phyloP scores from a whole-genome alignment of 2,888 invertebrate species.

The Lydus trimaculatus region DNA sequence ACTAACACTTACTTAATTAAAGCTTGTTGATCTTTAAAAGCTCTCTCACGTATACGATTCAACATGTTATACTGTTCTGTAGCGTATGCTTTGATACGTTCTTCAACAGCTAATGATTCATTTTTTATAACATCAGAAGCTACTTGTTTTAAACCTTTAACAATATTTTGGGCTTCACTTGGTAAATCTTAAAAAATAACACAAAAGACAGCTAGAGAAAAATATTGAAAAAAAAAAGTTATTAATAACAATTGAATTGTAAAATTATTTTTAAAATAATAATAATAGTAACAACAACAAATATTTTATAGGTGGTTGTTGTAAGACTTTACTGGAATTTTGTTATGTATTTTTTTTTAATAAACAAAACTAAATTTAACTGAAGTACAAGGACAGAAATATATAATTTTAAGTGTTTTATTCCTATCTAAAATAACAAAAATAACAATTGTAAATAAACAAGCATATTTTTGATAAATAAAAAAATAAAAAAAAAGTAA shows the following conservation, averaged over 20 bases:
- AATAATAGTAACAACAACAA: background rate
- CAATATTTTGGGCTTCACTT: slow-evolving; percentile 64
- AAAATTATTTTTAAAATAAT: too few species aligned
- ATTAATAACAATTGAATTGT: background rate
- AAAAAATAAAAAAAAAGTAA: background rate
- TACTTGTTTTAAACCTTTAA: slow-evolving; percentile 70
- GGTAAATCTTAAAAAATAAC: slow-evolving; percentile 56
- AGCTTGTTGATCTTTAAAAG: slow-evolving; percentile 74
- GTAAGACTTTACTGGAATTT: background rate
- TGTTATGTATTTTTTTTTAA: background rate
- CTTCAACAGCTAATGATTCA: slow-evolving; percentile 75
- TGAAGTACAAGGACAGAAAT: slow-evolving; percentile 17
- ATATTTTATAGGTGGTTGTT: background rate
- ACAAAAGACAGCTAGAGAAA: slow-evolving; percentile 22
- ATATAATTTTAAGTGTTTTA: slow-evolving; percentile 4
- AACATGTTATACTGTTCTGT: slow-evolving; percentile 78
- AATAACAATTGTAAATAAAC: slow-evolving; percentile 15
- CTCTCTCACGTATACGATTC: slow-evolving; percentile 75
- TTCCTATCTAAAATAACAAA: slow-evolving; percentile 12
- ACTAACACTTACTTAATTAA: slow-evolving; percentile 53
- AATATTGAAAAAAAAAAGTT: background rate
- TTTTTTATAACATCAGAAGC: slow-evolving; percentile 73
- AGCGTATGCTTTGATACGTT: slow-evolving; percentile 76
- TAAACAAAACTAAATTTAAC: background rate
- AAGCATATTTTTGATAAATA: slow-evolving; percentile 13